Evolutionary conservation across 2,888 invertebrate genomes (phyloP), one percentile per base, ranked within the genome.

Genomic region (Sinohyriopsis cumingii): DNA sequence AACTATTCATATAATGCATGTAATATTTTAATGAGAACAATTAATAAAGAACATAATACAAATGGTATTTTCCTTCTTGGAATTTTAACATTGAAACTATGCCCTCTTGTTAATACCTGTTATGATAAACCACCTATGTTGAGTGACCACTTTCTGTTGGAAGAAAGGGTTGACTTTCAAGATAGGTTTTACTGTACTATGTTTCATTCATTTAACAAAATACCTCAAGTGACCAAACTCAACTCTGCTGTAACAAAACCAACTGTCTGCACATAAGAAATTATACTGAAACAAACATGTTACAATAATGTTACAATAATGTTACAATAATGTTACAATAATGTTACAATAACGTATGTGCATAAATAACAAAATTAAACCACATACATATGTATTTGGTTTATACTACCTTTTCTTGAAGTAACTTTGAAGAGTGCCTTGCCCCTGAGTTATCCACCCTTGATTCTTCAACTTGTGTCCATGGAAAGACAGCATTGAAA

Each of bases 401-500:
- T 20, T 15, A 45, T 77, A 77, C 76, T 87, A 93, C 93, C 90
- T 95, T 95, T 91, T 97, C 97, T 91, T 97, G 97, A 73, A 97
- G 91, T 69, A 94, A 91, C 85, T 92, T 92, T 1, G 91, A 91
- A 7, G 90, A 90, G 71, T 91, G 89, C 56, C 85, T 72, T 45
- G 79, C 75, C 12, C 74, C 69, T 53, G 80, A 60, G 56, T 73
- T 67, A 45, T 68, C 76, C 24, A 66, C 69, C 60, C 79, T 82
- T 57, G 79, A 83, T 63, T 83, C 82, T 77, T 87, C 88, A 24
- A 89, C 81, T 70, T 89, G 92, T 57, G 92, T 89, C 87, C 93
- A 94, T 61, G 95, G 94, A 91, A 96, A 96, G 55, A 98, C 96
- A 84, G 94, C 93, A 79, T 93, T 93, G 90, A 98, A 98, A 69